These are phyloP conservation scores for human (Homo sapiens) DNA, from an alignment of 2,113 vertebrate species.

Conservation along the genomic window GRCh38 chr2:204926501-204927000, in stretches of 20 bases:
- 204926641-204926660: background rate
- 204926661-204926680: background rate
- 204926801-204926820: background rate
- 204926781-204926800: background rate
- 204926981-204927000: background rate
- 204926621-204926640: slow-evolving; percentile 6
- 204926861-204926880: background rate
- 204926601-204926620: slow-evolving; percentile 32
- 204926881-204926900: background rate
- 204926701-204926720: background rate
- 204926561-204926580: background rate
- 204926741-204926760: background rate
- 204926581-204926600: background rate
- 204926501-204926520: slow-evolving; percentile 56
- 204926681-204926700: background rate
- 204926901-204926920: background rate
- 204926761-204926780: background rate
- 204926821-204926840: background rate
- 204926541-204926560: background rate
- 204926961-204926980: background rate
- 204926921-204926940: background rate
- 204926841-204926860: slow-evolving; percentile 18
- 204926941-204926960: background rate
- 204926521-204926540: slow-evolving; percentile 5
- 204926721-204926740: background rate